Evolutionary conservation across 92 coral and sea anemone species (phyloP).

Genomic region (Phenganax stokvisi): DNA sequence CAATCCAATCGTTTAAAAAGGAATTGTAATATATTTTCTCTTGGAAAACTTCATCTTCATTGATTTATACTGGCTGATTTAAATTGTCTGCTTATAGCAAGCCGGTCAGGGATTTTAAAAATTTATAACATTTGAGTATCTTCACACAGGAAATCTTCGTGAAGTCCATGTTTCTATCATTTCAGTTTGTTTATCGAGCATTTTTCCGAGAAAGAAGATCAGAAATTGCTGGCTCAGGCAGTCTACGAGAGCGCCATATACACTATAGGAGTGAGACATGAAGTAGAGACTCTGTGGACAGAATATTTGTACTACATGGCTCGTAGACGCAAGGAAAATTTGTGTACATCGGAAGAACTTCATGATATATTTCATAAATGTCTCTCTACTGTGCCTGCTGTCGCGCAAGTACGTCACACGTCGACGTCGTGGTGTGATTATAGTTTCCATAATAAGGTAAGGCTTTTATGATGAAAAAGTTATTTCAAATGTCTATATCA

Average conservation of each 20-base stretch:
- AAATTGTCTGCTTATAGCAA: neutral
- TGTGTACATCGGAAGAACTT: conserved; percentile 37
- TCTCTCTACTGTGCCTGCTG: conserved; percentile 67
- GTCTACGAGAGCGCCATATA: conserved; percentile 87
- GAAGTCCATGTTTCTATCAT: neutral
- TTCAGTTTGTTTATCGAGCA: conserved; percentile 72
- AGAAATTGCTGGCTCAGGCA: conserved; percentile 49
- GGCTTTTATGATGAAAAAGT: no score
- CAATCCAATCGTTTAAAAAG: no score
- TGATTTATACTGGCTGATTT: no score
- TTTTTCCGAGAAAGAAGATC: conserved; percentile 52
- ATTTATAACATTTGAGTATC: neutral
- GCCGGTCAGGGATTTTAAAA: neutral
- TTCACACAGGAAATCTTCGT: no score
- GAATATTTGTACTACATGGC: conserved; percentile 81
- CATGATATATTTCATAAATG: conserved; percentile 80
- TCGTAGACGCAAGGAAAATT: conserved; percentile 44
- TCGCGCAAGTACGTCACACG: conserved; percentile 60
- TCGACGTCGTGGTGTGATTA: conserved; percentile 74
- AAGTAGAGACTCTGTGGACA: conserved; percentile 68
- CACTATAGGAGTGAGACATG: conserved; percentile 58
- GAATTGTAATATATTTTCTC: no score
- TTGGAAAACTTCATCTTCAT: no score
- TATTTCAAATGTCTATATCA: no score
- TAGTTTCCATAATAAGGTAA: conserved; percentile 87